Conservation (phyloP, 2,113 vertebrate genomes). For the Cyanoderma ruficeps region DNA sequence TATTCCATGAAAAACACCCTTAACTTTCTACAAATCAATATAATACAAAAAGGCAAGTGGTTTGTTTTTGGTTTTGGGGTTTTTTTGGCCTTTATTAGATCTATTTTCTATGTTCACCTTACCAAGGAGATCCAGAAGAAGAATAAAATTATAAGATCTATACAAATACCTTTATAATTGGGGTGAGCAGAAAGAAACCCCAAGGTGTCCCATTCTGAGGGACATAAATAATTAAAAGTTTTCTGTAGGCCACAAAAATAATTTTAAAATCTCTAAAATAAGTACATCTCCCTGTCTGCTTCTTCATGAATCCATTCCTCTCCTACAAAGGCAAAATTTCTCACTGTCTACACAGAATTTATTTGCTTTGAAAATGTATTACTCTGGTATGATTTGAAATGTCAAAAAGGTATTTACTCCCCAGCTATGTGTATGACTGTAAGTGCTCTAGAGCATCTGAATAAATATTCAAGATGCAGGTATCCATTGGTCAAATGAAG, state of each 20-base stretch:
- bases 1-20: background rate
- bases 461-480: background rate
- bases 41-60: background rate
- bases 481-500: background rate
- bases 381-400: background rate
- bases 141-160: background rate
- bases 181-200: background rate
- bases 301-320: background rate
- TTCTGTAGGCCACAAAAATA: background rate
- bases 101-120: background rate
- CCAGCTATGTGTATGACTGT: background rate
- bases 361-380: background rate
- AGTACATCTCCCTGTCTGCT: background rate
- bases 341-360: background rate
- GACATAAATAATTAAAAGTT: background rate
- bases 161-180: background rate
- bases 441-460: background rate
- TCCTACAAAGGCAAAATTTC: background rate
- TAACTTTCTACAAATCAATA: background rate
- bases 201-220: background rate
- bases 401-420: background rate
- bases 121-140: background rate
- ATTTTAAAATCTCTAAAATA: background rate
- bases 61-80: too few relatives aligned
- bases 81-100: background rate